Conservation (phyloP, 1,140 invertebrate genomes). For the Carposina sasakii region DNA sequence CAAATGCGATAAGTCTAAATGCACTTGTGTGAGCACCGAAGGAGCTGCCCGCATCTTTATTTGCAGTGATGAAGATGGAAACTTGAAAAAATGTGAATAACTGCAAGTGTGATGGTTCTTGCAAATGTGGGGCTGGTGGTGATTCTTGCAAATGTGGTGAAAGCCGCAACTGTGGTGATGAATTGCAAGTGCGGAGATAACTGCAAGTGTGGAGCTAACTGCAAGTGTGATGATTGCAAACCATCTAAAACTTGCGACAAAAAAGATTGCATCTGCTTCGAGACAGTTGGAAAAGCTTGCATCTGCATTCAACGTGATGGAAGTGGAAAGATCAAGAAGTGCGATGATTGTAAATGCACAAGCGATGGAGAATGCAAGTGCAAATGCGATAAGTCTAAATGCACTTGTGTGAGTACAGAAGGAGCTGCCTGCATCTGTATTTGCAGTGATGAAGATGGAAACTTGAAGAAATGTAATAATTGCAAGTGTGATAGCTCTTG, state of each 20-base stretch:
- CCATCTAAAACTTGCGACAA: too few relatives aligned
- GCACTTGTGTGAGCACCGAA: slow-evolving; percentile 26
- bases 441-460: slow-evolving; percentile 23
- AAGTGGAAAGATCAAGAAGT: slow-evolving; percentile 12
- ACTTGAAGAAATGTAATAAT: slow-evolving; percentile 22
- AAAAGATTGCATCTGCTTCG: slow-evolving; percentile 27
- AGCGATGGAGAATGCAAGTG: too few relatives aligned
- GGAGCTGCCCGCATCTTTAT: slow-evolving; percentile 30
- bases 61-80: slow-evolving; percentile 23
- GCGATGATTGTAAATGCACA: slow-evolving; percentile 9
- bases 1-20: slow-evolving; percentile 26
- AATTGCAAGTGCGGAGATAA: neutral
- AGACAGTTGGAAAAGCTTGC: slow-evolving; percentile 26
- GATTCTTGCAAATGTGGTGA: neutral
- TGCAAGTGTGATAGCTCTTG: slow-evolving; percentile 17
- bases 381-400: slow-evolving; percentile 21
- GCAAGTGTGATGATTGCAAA: too few relatives aligned
- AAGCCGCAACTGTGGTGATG: neutral
- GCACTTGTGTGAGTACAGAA: slow-evolving; percentile 25
- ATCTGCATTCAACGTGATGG: slow-evolving; percentile 29
- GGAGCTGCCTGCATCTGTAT: slow-evolving; percentile 28
- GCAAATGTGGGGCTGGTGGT: slow-evolving; percentile 12
- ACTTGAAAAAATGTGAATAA: slow-evolving; percentile 26
- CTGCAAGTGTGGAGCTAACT: neutral
- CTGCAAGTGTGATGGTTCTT: slow-evolving; percentile 24